Conservation (phyloP, 2,113 vertebrate genomes). For the Mesoclemmys tuberculata region DNA sequence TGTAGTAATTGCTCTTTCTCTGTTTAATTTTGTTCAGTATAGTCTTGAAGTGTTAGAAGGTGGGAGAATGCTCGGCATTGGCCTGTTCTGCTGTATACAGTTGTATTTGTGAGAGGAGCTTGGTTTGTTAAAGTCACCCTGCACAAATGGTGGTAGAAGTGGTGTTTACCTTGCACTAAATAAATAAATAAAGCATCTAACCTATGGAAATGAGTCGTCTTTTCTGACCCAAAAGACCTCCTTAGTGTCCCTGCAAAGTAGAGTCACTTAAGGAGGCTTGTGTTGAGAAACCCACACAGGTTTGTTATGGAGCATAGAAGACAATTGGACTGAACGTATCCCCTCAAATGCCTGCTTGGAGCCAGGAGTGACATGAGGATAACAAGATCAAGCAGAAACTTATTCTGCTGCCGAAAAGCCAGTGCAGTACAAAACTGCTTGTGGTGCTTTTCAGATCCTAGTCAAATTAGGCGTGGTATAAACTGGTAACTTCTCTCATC, state of each 20-base stretch:
- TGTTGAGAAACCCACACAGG: neutral
- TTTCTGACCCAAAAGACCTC: conserved; percentile 20
- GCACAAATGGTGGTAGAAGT: conserved; percentile 60
- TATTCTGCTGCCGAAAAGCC: neutral
- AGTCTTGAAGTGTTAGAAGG: neutral
- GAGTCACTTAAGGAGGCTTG: neutral
- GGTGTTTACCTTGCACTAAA: conserved; percentile 76
- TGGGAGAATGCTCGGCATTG: neutral
- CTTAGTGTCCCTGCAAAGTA: neutral
- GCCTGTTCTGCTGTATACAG: neutral
- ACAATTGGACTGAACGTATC: neutral
- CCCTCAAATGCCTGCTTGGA: neutral
- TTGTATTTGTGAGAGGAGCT: conserved; percentile 16
- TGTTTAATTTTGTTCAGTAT: neutral
- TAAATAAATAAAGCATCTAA: conserved; percentile 78
- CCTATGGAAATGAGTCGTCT: conserved; percentile 44
- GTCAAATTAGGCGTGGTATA: neutral
- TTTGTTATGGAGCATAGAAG: neutral
- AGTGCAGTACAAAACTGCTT: neutral
- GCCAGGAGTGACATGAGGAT: neutral
- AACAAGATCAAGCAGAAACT: neutral
- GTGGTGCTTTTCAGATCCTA: neutral
- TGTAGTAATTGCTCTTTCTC: neutral
- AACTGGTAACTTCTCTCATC: neutral
- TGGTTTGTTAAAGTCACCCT: conserved; percentile 48